Evolutionary conservation across 2,113 vertebrate species (phyloP).

Genomic region (Mola mola): DNA sequence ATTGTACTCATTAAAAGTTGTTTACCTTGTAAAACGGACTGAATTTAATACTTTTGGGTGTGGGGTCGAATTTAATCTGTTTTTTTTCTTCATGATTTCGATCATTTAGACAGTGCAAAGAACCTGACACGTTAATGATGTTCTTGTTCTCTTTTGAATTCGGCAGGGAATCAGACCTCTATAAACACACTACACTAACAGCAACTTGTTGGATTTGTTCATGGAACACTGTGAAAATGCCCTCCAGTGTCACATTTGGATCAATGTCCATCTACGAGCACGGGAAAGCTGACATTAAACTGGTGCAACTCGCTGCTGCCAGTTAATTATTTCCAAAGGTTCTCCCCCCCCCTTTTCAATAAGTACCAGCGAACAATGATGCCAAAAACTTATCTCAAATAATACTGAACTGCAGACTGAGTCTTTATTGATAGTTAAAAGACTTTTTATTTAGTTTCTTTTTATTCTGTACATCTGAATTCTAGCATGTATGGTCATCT

Average conservation of each 20-base stretch:
- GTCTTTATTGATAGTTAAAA: too few species aligned
- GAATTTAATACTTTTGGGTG: too few species aligned
- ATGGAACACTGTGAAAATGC: slow-evolving; percentile 31
- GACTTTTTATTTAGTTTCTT: neutral
- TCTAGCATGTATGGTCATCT: neutral
- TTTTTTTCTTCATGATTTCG: neutral
- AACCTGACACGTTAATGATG: neutral
- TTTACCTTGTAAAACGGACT: too few species aligned
- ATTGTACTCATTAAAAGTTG: neutral
- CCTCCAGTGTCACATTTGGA: slow-evolving; percentile 13
- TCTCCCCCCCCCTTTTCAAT: too few species aligned
- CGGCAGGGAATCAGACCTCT: neutral
- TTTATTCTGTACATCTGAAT: too few species aligned
- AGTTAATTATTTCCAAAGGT: neutral
- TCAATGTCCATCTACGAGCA: neutral
- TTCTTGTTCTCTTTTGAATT: slow-evolving; percentile 10
- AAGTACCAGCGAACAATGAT: neutral
- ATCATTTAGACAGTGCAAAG: neutral
- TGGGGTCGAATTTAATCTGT: too few species aligned
- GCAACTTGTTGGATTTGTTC: slow-evolving; percentile 24
- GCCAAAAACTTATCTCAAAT: neutral
- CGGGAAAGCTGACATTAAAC: slow-evolving; percentile 15
- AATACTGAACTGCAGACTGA: too few species aligned
- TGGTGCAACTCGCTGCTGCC: neutral
- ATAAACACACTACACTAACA: slow-evolving; percentile 13